Percentiles rank a stretch among this genome's conserved stretches.
phyloP scores from a whole-genome alignment of 2,113 vertebrate genomes.

The Felis chaus region DNA sequence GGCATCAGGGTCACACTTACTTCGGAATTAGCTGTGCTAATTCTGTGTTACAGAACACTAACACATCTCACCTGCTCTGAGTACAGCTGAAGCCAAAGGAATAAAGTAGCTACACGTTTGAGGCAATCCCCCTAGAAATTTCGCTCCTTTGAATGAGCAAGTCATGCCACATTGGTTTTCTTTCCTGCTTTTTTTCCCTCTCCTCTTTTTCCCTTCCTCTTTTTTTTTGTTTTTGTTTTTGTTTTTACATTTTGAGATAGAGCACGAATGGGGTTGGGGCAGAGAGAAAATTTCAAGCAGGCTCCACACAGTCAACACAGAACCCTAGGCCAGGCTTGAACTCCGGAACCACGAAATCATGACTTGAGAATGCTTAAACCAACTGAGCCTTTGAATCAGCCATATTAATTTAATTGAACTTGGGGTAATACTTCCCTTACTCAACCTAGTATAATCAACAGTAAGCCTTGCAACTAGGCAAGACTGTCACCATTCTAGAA shows the following conservation, averaged over 20 bases:
- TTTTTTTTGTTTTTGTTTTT: not conserved
- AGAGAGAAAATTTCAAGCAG: too few species aligned
- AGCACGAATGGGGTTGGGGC: too few species aligned
- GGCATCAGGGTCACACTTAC: not conserved
- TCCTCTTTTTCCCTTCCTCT: not conserved
- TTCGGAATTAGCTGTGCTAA: not conserved
- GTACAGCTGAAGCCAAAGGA: not conserved
- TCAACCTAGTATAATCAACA: not conserved
- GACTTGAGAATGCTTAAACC: too few species aligned
- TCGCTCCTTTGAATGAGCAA: not conserved
- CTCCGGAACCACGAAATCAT: too few species aligned
- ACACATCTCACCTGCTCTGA: not conserved
- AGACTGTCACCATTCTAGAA: not conserved
- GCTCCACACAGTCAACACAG: too few species aligned
- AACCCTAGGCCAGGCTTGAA: too few species aligned
- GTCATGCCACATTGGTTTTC: not conserved
- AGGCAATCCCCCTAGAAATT: not conserved
- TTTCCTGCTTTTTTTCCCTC: not conserved
- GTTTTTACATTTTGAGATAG: not conserved
- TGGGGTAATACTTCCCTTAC: not conserved
- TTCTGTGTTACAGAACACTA: not conserved
- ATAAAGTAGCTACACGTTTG: not conserved
- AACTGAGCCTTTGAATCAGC: not conserved
- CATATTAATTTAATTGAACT: not conserved
- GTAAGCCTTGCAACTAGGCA: not conserved